Conservation (phyloP, 2,888 invertebrate species). For the Periphyllus acericola region DNA sequence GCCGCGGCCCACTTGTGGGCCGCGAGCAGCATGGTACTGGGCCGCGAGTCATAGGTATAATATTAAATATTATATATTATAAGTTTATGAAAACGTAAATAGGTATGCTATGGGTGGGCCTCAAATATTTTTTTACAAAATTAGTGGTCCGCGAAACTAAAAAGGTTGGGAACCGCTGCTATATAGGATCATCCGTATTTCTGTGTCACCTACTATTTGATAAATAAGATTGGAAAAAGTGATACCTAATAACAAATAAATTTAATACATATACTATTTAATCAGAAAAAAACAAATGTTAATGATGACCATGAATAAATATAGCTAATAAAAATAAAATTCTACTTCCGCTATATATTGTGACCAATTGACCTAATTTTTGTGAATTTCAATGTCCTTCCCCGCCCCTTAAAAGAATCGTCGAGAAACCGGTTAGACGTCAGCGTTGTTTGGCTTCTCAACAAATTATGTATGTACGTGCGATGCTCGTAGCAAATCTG, state of each 20-base stretch:
- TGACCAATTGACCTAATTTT: constrained; percentile 61
- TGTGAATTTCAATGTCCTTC: constrained; percentile 52
- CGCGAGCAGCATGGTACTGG: no score
- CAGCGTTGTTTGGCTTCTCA: constrained; percentile 26
- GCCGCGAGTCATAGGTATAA: no score
- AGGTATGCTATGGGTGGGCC: no score
- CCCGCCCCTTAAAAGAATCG: background rate
- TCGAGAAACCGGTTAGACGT: constrained; percentile 51
- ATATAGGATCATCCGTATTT: no score
- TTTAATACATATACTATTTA: no score
- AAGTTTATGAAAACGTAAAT: no score
- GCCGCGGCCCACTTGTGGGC: no score
- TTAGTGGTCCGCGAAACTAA: constrained; percentile 20
- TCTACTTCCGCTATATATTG: constrained; percentile 17
- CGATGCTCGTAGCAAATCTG: background rate
- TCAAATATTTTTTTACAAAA: constrained; percentile 23
- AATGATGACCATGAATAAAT: background rate
- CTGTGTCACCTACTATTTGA: no score
- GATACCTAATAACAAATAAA: no score
- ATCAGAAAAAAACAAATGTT: no score
- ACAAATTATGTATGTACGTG: constrained; percentile 25
- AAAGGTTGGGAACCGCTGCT: constrained; percentile 15
- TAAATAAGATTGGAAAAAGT: no score
- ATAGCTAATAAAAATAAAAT: constrained; percentile 12
- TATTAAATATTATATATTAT: no score